phyloP scores from a whole-genome alignment of 2,888 invertebrate species.

The Melinaea menophilus region DNA sequence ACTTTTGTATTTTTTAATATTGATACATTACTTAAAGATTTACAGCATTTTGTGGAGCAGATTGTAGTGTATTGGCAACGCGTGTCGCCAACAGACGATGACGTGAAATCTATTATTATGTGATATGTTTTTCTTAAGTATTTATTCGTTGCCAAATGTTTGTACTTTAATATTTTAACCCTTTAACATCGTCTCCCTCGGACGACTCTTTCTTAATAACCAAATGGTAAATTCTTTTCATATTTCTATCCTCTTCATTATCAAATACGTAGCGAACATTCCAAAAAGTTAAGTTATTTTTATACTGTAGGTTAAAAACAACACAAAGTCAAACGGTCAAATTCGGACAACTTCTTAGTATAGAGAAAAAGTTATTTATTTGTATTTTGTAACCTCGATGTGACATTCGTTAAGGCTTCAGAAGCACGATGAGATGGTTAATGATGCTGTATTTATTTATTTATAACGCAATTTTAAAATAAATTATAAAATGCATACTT shows the following conservation, averaged over 20 bases:
- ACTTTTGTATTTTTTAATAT: too few species aligned
- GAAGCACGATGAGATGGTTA: neutral
- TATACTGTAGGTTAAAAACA: neutral
- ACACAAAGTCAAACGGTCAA: constrained; percentile 1
- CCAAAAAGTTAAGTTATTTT: constrained; percentile 5
- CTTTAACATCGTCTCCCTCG: neutral
- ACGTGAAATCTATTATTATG: constrained; percentile 26
- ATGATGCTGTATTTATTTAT: constrained; percentile 18
- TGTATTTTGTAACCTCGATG: too few species aligned
- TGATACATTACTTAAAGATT: too few species aligned
- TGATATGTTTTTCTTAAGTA: constrained; percentile 21
- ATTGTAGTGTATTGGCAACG: constrained; percentile 23
- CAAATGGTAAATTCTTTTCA: neutral
- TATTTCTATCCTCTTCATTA: neutral
- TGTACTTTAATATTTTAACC: constrained; percentile 9
- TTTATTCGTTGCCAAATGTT: constrained; percentile 22
- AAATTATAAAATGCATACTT: constrained; percentile 18
- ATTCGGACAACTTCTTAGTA: too few species aligned
- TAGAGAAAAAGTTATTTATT: too few species aligned
- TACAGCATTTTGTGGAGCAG: constrained; percentile 12
- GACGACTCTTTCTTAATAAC: neutral
- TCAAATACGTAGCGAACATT: neutral
- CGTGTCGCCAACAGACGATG: constrained; percentile 21
- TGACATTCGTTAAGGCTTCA: neutral
- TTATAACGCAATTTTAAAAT: constrained; percentile 21